These are phyloP conservation scores for Trimorus sp. DNA, from an alignment of 2,888 invertebrate genomes.

Conservation along the genomic window DNA sequence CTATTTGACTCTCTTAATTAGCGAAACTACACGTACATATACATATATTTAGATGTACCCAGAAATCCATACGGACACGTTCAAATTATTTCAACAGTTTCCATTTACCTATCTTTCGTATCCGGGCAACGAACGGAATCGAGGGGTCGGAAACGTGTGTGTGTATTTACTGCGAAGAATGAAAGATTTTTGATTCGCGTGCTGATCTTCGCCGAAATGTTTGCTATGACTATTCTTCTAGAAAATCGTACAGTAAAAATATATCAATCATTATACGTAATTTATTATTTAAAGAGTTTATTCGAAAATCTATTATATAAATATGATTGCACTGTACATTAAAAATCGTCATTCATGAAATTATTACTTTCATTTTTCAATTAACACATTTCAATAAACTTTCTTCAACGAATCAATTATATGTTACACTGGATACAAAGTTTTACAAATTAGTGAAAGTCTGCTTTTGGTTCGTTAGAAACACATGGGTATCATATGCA, in stretches of 20 bases:
- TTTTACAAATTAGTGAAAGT: conserved; percentile 19
- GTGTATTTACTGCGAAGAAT: conserved; percentile 27
- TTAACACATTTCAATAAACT: too few relatives aligned
- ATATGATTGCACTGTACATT: too few relatives aligned
- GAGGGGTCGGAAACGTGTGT: conserved; percentile 16
- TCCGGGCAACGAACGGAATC: conserved; percentile 31
- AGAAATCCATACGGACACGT: conserved; percentile 22
- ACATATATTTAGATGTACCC: background rate
- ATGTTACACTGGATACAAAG: background rate
- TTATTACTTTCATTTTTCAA: too few relatives aligned
- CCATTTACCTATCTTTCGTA: conserved; percentile 42
- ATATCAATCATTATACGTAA: too few relatives aligned
- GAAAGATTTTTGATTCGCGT: conserved; percentile 42
- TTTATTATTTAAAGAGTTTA: too few relatives aligned
- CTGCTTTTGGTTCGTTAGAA: conserved; percentile 13
- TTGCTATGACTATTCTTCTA: conserved; percentile 16
- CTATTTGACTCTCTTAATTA: conserved; percentile 36
- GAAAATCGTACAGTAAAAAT: too few relatives aligned
- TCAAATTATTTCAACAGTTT: conserved; percentile 40
- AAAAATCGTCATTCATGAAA: too few relatives aligned
- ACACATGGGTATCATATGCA: conserved; percentile 15
- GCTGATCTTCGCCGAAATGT: conserved; percentile 24
- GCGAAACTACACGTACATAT: background rate
- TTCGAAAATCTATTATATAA: too few relatives aligned
- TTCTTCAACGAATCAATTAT: background rate